Evolutionary conservation across 2,888 invertebrate species (phyloP), one percentile per base, ranked within the genome.

Genomic region (Ichneumoninae sp.): DNA sequence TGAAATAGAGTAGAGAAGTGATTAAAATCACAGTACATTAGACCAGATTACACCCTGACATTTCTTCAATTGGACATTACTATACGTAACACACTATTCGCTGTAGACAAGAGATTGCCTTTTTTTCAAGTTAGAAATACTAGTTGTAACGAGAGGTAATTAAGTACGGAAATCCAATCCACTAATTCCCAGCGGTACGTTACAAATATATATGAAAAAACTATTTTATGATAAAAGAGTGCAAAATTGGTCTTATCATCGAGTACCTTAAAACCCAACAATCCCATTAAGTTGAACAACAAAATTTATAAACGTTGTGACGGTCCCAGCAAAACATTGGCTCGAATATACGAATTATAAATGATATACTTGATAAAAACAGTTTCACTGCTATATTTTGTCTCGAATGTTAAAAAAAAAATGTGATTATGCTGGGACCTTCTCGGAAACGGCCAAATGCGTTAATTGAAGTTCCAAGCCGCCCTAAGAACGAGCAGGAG

Each of bases 381-480:
- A 69, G 57, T 19, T 33, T 30, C 6, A 65, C 10, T 69, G 10
- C 8, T 4, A 52, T 13, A 30, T 30, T 36, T 22, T 7, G 30
- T 40, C 26, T 22, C 57, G 40, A 19, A n/a, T 13, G 73, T 19
- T 13, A 44, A 71, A 71, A 19, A 36, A 22, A 44, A 44, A 36
- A 71, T 63, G 50, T 52, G 3, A 50, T 52, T 22, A 66, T 80
- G 71, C 84, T 77, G 81, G 77, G 52, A 84, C 60, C 81, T 76
- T 81, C 81, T 36, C 22, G 50, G 60, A 76, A 19, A 79, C 54
- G n/a, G 70, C 57, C 79, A 68, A 81, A 54, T 63, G 70, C 65
- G 81, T 77, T 76, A 83, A 81, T 75, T 77, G 36, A 84, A 81
- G 52, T 77, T 22, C 82, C 81, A 79, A 83, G 74, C 81, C 81